Conservation (phyloP, 2,113 vertebrate species). For the Phycodurus eques region DNA sequence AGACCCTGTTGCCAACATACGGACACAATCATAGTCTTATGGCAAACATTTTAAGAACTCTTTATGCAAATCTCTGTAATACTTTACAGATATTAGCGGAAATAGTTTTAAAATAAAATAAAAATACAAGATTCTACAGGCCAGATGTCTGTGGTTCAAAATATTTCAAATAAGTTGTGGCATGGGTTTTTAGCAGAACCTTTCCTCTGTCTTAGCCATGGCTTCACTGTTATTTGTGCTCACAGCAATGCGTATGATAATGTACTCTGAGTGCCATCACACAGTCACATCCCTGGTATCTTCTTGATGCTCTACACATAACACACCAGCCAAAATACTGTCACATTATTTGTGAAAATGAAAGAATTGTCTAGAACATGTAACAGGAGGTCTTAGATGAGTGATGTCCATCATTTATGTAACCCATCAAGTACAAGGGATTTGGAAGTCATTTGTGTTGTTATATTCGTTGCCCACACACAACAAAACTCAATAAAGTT, state of each 20-base stretch:
- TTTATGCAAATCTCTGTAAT: background rate
- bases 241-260: background rate
- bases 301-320: background rate
- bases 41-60: background rate
- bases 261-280: background rate
- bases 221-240: background rate
- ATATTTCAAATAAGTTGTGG: background rate
- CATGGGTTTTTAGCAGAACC: background rate
- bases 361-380: background rate
- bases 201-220: background rate
- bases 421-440: background rate
- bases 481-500: too few species aligned
- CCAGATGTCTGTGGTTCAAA: background rate
- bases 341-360: background rate
- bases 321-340: background rate
- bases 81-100: too few species aligned
- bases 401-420: background rate
- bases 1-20: background rate
- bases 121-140: background rate
- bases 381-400: background rate
- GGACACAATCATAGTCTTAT: background rate
- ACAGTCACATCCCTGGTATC: background rate
- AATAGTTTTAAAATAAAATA: background rate
- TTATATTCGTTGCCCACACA: too few species aligned
- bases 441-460: background rate